Percentiles rank a stretch among this genome's conserved stretches.
phyloP scores from a whole-genome alignment of 2,888 invertebrate genomes.

The Druceiella hillmani region DNA sequence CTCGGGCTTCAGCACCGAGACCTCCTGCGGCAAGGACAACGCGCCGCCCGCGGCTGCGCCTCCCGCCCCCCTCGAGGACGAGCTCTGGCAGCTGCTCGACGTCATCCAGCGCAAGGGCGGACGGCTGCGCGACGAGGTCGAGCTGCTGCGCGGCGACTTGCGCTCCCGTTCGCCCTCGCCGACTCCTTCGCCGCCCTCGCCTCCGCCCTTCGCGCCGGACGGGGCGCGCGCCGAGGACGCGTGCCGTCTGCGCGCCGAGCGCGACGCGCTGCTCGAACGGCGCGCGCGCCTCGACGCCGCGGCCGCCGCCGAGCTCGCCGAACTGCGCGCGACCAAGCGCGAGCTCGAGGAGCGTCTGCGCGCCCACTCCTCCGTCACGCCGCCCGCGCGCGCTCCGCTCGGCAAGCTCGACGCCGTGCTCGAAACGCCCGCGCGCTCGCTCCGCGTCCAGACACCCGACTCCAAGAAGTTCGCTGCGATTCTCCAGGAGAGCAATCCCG shows the following conservation, averaged over 20 bases:
- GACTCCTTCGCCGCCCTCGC: slow-evolving; percentile 28
- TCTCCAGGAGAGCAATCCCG: slow-evolving; percentile 72
- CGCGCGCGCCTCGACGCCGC: slow-evolving; percentile 75
- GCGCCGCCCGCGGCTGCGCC: slow-evolving; percentile 50
- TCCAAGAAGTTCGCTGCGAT: slow-evolving; percentile 77
- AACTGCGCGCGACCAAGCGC: slow-evolving; percentile 21
- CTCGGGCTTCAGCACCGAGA: slow-evolving; percentile 88
- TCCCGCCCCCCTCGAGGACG: slow-evolving; percentile 59
- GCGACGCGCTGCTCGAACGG: slow-evolving; percentile 69
- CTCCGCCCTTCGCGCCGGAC: slow-evolving; percentile 46
- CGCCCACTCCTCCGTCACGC: slow-evolving; percentile 29
- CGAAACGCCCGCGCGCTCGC: slow-evolving; percentile 57
- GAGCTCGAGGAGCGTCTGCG: slow-evolving; percentile 24
- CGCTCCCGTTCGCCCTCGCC: slow-evolving; percentile 30
- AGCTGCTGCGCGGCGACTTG: slow-evolving; percentile 55
- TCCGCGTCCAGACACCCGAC: slow-evolving; percentile 62
- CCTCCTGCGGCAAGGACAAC: slow-evolving; percentile 75
- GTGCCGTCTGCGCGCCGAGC: slow-evolving; percentile 61
- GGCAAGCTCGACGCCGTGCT: slow-evolving; percentile 67
- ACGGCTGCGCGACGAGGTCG: slow-evolving; percentile 64
- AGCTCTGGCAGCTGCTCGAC: slow-evolving; percentile 80
- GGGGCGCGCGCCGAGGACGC: slow-evolving; percentile 63
- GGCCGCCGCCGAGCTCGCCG: slow-evolving; percentile 58
- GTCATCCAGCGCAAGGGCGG: slow-evolving; percentile 75
- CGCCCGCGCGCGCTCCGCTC: slow-evolving; percentile 53